Base-by-base conservation (phyloP, 2,797 vertebrate species). In the Muraenolepis orangiensis region DNA sequence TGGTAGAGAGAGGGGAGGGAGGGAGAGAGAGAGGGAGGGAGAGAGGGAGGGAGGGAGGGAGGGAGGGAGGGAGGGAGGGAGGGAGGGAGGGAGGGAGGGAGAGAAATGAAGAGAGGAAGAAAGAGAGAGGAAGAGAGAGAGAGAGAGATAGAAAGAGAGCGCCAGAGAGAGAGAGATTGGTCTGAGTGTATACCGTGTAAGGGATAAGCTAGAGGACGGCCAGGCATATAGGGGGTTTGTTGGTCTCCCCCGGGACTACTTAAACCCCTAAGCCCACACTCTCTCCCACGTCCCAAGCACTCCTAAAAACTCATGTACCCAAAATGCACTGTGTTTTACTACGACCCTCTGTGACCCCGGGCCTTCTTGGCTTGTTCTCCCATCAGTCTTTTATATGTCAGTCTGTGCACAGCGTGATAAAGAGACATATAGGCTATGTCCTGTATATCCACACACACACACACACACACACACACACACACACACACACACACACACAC, bases 241-340 rank as follows among this genome's bases (percentile, higher is more conserved):
- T 77, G 79, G 84, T 84, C 90, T 87, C 89, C 89, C 90, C 81
- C 84, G 87, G 89, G 89, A 92, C 92, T 89, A 92, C 87, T 89
- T 82, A 81, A 85, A 85, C 80, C 82, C 82, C 85, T 91, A 89
- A 90, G 70, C 89, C 87, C 86, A 87, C 84, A 64, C 86, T 90
- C 90, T 87, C 88, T 87, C 88, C 83, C 87, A 90, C 87, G 69
- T 82, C 83, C 18, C 82, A 83, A 71, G 80, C 81, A 71, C 81
- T 78, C 76, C 81, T 84, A 74, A 87, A 87, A 85, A 90, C 87
- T 88, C 88, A 87, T 82, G 80, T 86, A 79, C 87, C 87, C 88
- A 90, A 87, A 85, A 87, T 85, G 84, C 78, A 84, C 46, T 57
- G 12, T 20, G 20, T 57, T 57, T n/a, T n/a, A n/a, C n/a, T 20